Evolutionary conservation across 2,797 vertebrate species (phyloP).

Genomic region (Anisognathus igniventris): DNA sequence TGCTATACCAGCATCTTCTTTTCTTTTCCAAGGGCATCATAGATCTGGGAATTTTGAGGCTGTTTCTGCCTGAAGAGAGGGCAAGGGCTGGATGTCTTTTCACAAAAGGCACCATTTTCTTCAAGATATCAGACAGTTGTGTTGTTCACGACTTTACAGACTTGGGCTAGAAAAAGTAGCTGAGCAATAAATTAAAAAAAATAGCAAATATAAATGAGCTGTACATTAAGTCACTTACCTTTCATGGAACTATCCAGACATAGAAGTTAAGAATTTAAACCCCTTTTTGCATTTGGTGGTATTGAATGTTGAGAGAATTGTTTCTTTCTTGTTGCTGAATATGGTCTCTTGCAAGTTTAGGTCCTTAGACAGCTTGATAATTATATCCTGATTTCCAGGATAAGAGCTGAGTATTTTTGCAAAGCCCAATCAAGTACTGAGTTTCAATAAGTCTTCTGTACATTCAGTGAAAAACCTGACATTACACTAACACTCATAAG

Average conservation of each 20-base stretch:
- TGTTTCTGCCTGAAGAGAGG: neutral
- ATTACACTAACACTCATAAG: neutral
- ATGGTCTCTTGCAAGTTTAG: neutral
- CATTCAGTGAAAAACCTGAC: neutral
- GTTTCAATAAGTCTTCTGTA: neutral
- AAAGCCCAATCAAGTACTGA: neutral
- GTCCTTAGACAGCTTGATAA: neutral
- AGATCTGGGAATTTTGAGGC: neutral
- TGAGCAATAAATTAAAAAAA: neutral
- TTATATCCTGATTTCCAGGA: neutral
- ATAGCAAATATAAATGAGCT: neutral
- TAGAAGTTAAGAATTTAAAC: neutral
- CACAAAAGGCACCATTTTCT: neutral
- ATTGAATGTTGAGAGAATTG: neutral
- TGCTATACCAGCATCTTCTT: neutral
- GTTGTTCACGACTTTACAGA: neutral
- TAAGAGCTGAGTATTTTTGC: neutral
- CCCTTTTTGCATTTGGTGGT: neutral
- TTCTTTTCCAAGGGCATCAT: neutral
- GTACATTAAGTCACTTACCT: neutral
- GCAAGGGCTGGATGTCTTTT: neutral
- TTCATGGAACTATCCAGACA: neutral
- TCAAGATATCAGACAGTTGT: neutral
- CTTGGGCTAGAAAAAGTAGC: neutral
- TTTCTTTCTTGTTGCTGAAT: neutral